Evolutionary conservation across 92 coral and sea anemone genomes (phyloP).

Genomic region (Parazoanthus swiftii): DNA sequence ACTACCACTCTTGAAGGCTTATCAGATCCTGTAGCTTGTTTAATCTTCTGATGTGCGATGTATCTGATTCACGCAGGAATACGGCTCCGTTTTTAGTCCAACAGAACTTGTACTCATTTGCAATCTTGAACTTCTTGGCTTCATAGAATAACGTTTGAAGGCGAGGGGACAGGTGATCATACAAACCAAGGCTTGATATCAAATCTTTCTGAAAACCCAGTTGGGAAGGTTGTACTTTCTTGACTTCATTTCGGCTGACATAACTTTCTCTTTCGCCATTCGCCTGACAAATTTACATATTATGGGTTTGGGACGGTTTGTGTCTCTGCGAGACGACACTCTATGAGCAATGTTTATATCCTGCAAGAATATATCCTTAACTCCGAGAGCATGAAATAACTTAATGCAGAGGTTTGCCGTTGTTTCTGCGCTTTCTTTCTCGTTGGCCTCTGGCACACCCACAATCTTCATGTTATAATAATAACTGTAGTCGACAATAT

Average conservation of each 20-base stretch:
- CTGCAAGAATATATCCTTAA: slow-evolving; percentile 2
- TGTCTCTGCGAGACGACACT: slow-evolving; percentile 1
- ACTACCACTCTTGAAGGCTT: not conserved
- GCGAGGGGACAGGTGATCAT: slow-evolving; percentile 56
- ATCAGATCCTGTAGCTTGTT: slow-evolving; percentile 47
- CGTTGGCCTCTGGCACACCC: not conserved
- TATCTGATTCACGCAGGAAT: slow-evolving; percentile 48
- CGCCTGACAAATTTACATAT: slow-evolving; percentile 42
- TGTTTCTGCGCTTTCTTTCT: not conserved
- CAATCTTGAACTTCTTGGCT: slow-evolving; percentile 50
- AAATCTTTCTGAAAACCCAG: slow-evolving; percentile 29
- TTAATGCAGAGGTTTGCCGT: not conserved
- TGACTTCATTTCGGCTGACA: slow-evolving; percentile 46
- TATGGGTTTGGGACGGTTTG: not conserved
- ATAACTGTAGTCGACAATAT: not conserved
- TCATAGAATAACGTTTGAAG: slow-evolving; percentile 44
- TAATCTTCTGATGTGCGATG: slow-evolving; percentile 20
- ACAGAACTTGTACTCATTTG: slow-evolving; percentile 50
- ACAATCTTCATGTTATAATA: not conserved
- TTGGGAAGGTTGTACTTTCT: slow-evolving; percentile 22
- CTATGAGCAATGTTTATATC: slow-evolving; percentile 11
- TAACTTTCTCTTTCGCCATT: slow-evolving; percentile 47
- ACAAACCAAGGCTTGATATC: slow-evolving; percentile 29
- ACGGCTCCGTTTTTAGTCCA: slow-evolving; percentile 53
- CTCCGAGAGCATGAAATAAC: not conserved